These are phyloP conservation scores for Branchipolynoe longqiensis DNA, from an alignment of 2,888 invertebrate species.

Conservation along the genomic window DNA sequence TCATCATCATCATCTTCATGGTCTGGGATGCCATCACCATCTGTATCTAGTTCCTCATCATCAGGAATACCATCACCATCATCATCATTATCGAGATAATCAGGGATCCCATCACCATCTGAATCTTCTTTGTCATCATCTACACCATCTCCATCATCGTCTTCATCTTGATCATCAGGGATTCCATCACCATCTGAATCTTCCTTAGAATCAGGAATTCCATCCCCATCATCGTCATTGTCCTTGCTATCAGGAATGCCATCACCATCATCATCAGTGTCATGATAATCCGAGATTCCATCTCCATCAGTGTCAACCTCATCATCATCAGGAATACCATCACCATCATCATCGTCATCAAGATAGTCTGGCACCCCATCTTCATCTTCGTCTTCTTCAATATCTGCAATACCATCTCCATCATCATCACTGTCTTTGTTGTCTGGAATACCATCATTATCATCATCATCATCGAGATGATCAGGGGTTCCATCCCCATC, in stretches of 20 bases:
- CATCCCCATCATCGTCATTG: slow-evolving; percentile 74
- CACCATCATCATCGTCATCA: slow-evolving; percentile 68
- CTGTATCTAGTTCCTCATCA: slow-evolving; percentile 67
- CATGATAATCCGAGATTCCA: slow-evolving; percentile 72
- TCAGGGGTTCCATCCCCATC: slow-evolving; percentile 70
- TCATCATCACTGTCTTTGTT: slow-evolving; percentile 67
- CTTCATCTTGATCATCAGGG: slow-evolving; percentile 73
- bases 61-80: slow-evolving; percentile 68
- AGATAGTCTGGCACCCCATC: slow-evolving; percentile 74
- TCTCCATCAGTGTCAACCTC: slow-evolving; percentile 73
- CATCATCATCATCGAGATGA: slow-evolving; percentile 64
- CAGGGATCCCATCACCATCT: slow-evolving; percentile 77
- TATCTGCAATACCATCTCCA: slow-evolving; percentile 69
- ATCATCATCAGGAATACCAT: slow-evolving; percentile 69
- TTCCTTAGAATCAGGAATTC: slow-evolving; percentile 66
- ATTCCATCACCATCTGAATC: slow-evolving; percentile 70
- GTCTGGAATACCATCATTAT: slow-evolving; percentile 69
- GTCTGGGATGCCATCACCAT: slow-evolving; percentile 73
- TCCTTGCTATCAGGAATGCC: slow-evolving; percentile 66
- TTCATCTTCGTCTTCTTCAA: slow-evolving; percentile 71
- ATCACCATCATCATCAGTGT: slow-evolving; percentile 74
- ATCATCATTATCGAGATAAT: slow-evolving; percentile 74
- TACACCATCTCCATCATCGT: slow-evolving; percentile 76
- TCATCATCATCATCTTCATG: slow-evolving; percentile 69
- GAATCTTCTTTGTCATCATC: slow-evolving; percentile 72